Percentiles rank a stretch among this genome's conserved stretches.
These are phyloP conservation scores for Leptoclinus maculatus DNA, from an alignment of 2,797 vertebrate genomes.

Conservation along the genomic window DNA sequence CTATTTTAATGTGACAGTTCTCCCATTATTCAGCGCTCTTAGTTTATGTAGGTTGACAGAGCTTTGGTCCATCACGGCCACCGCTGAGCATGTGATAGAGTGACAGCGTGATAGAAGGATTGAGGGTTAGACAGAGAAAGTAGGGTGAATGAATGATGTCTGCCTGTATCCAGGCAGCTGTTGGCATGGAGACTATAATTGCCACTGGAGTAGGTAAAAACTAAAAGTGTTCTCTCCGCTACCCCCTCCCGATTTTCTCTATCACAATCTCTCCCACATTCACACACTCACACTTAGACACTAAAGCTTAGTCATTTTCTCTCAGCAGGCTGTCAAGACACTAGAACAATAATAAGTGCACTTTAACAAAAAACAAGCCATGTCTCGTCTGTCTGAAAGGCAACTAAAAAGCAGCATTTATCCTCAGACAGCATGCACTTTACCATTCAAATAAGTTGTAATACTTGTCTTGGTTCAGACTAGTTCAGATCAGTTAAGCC, in stretches of 20 bases:
- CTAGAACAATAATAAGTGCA: conserved; percentile 39
- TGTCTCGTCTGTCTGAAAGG: neutral
- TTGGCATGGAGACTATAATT: conserved; percentile 69
- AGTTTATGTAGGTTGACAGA: conserved; percentile 18
- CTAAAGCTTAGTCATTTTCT: conserved; percentile 58
- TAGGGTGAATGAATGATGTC: conserved; percentile 51
- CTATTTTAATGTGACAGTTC: neutral
- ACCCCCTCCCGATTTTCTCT: conserved; percentile 17
- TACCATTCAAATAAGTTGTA: neutral
- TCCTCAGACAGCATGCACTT: neutral
- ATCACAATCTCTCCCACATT: neutral
- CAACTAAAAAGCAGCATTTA: conserved; percentile 11
- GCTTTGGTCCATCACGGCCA: conserved; percentile 60
- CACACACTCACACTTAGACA: conserved; percentile 8
- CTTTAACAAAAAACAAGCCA: conserved; percentile 1
- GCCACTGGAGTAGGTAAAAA: conserved; percentile 54
- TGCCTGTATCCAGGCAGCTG: conserved; percentile 66
- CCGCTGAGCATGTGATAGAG: conserved; percentile 63
- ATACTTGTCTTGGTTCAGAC: neutral
- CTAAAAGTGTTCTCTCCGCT: conserved; percentile 39
- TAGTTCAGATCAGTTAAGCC: neutral
- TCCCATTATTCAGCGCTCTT: conserved; percentile 15
- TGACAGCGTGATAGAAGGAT: conserved; percentile 34
- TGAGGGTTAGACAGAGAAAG: conserved; percentile 29
- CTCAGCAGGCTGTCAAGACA: conserved; percentile 46